Conservation (phyloP, 23 tunicate species). For the Ascidia mentula region DNA sequence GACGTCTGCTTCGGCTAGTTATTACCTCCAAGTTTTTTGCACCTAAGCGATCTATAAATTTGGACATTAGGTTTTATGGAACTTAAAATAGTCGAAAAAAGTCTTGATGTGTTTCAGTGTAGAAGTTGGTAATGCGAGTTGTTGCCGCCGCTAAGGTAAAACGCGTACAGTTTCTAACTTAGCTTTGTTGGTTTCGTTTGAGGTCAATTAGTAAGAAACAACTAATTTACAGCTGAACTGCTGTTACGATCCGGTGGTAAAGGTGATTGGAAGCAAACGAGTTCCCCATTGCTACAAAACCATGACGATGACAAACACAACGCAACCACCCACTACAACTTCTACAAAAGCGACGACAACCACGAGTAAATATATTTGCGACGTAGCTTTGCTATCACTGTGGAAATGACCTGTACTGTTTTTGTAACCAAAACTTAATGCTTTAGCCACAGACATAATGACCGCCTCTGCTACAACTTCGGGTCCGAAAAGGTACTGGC, state of each 20-base stretch:
- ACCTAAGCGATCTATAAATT: too few relatives aligned
- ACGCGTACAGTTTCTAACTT: too few relatives aligned
- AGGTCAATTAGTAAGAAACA: too few relatives aligned
- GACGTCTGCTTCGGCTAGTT: too few relatives aligned
- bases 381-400: background rate
- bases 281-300: conserved; percentile 38
- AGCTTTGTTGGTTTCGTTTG: too few relatives aligned
- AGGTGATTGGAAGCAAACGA: conserved; percentile 5
- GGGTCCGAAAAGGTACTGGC: conserved; percentile 6
- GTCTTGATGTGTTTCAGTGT: too few relatives aligned
- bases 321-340: background rate
- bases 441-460: background rate
- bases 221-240: conserved; percentile 65
- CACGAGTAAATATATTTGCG: background rate
- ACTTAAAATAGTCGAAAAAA: too few relatives aligned
- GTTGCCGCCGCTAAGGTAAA: too few relatives aligned
- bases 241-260: conserved; percentile 59
- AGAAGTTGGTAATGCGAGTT: too few relatives aligned
- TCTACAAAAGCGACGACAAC: too few relatives aligned
- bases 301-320: background rate
- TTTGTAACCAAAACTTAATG: background rate
- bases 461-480: background rate
- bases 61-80: too few relatives aligned
- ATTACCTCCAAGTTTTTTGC: too few relatives aligned
- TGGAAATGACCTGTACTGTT: background rate